These are phyloP conservation scores for Prenolepis imparis DNA, from an alignment of 2,888 invertebrate genomes.

Conservation along the genomic window DNA sequence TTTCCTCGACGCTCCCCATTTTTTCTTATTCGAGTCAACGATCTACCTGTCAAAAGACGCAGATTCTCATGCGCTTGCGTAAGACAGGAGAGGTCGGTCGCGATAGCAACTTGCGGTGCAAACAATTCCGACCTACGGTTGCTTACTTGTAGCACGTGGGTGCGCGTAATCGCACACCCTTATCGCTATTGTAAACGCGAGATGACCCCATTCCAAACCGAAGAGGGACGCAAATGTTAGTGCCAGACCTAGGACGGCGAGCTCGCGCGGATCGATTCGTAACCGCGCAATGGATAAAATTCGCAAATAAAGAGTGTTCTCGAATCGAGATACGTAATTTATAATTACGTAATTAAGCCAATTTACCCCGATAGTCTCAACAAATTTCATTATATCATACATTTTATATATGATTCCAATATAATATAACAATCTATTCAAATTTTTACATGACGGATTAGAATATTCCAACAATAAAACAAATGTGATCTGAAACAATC, in stretches of 20 bases:
- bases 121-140: slow-evolving; percentile 59
- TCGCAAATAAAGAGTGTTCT: neutral
- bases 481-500: neutral
- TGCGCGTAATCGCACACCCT: slow-evolving; percentile 28
- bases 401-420: neutral
- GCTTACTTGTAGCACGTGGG: slow-evolving; percentile 46
- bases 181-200: slow-evolving; percentile 35
- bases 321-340: neutral
- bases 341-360: neutral
- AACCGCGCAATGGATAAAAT: neutral
- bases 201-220: slow-evolving; percentile 45
- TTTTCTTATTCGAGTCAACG: slow-evolving; percentile 39
- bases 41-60: slow-evolving; percentile 24
- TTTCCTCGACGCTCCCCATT: neutral
- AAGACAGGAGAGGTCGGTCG: slow-evolving; percentile 23
- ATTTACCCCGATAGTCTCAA: neutral
- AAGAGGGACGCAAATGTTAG: slow-evolving; percentile 11
- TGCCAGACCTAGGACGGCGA: slow-evolving; percentile 13
- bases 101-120: slow-evolving; percentile 58
- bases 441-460: neutral
- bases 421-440: neutral
- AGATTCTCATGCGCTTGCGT: slow-evolving; percentile 37
- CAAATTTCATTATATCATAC: neutral
- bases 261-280: slow-evolving; percentile 40
- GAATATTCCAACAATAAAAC: neutral